Base-by-base conservation (phyloP, 1,140 invertebrate genomes). In the Brachionus calyciflorus region DNA sequence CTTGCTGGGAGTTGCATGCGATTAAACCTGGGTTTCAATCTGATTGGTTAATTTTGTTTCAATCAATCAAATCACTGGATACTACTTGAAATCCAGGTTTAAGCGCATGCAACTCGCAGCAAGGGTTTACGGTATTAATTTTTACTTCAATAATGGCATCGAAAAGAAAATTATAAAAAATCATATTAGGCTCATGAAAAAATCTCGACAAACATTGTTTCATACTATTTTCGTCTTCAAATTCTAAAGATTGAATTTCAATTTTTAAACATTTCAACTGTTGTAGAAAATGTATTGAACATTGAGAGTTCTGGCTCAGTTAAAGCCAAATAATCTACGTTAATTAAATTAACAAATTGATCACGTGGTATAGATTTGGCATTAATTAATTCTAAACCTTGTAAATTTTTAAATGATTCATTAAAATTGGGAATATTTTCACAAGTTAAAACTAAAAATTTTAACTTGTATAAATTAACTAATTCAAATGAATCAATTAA, bases 311-410 rank as follows among this genome's bases (percentile, higher is more conserved):
- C 19, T 21, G 51, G 51, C 3, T 55, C 3, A 26, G 51, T 55
- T 1, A 55, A 24, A 55, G 26, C 51, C 24, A 55, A 55, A 55
- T 55, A 55, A 55, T 55, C 51, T 24, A 55, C 19, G 26, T 24
- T 26, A 26, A 10, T 55, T 24, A 55, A 55, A 55, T 55, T 55
- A 24, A 24, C 7, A 26, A 55, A 55, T 2, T 21, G 10, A 55
- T 55, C 51, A 55, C 26, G 51, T 12, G 51, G 51, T 24, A 55
- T 24, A 55, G 12, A 55, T 26, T 26, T 55, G 12, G 51, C 19
- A 12, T 55, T 24, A 26, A 55, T 55, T 24, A 55, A 55, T 55
- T 55, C 51, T 24, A 55, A 55, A 26, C 51, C 51, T 55, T 55
- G 17, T 9, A 55, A 55, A 55, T 26, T 55, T 24, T 55, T 55